Base-by-base conservation (phyloP, 1,140 invertebrate genomes). In the Drosophila subpulchrella region DNA sequence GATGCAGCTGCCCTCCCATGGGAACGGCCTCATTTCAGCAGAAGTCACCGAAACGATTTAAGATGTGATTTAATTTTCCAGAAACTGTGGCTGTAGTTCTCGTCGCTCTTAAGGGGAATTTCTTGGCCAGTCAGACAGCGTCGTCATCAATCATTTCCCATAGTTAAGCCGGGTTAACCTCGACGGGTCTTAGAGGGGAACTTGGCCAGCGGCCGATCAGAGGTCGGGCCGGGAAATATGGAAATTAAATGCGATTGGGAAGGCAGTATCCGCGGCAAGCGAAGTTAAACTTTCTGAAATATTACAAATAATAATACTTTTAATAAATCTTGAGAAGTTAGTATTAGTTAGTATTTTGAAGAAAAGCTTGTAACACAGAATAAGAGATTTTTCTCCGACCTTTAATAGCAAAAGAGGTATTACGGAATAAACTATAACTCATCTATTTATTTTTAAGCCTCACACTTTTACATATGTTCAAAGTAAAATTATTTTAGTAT, bases 31-130 rank as follows among this genome's bases (percentile, higher is more conserved):
- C 59, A 65, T 79, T 79, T 76, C 66, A 36, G 42, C 66, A 76
- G 72, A 84, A 79, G 78, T 79, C 56, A 56, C 74, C 50, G 41
- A 61, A 61, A 74, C 84, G 67, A 76, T 88, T 88, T 77, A 88
- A 89, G 83, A 75, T 81, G 55, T 77, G 76, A 89, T 83, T 88
- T 84, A 77, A 88, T 83, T 88, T 79, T 38, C 81, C 60, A 68
- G 65, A 57, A 53, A 47, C 56, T 53, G 34, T 34, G 61, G 50
- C 32, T 20, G 32, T 44, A 30, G 66, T 42, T 20, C 3, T 39
- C 44, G 11, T 46, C 27, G 53, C 20, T 53, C 30, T 68, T 65
- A n/a, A 44, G 47, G 65, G 47, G 30, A 36, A 68, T 51, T 42
- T 27, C 65, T 42, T 42, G 4, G 47, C 36, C 63, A 27, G 59